Base-by-base conservation (phyloP, 2,113 vertebrate species). In the Eonycteris spelaea region DNA sequence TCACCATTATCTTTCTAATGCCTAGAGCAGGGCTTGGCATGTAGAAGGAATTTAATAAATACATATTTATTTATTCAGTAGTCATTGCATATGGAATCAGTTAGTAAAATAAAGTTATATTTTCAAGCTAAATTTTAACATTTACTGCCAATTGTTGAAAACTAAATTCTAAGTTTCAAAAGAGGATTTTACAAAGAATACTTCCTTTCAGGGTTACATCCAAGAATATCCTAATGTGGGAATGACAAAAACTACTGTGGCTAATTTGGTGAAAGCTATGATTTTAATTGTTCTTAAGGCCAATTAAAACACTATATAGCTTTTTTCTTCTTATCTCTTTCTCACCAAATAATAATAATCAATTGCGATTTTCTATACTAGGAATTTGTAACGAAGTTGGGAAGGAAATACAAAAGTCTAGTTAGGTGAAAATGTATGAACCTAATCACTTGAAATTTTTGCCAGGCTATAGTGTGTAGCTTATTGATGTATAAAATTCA, bases 71-170 rank as follows among this genome's bases (percentile, higher is more conserved):
- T 95, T 87, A 61, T 43, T 93, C 28, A 48, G 78, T 65, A 51
- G 21, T 83, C 45, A 71, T 67, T 78, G 53, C 13, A 40, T 84
- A 83, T 28, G 45, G 35, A 91, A 28, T 73, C 63, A 61, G 15
- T 92, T 89, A 38, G 18, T 45, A 91, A 12, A 65, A 2, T 86
- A 48, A 14, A 83, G 30, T 5, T 55, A 26, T 67, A 95, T 86
- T 90, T 96, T 93, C 75, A 94, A 80, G 73, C 73, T 94, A 93
- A 65, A 82, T 77, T 57, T 93, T 86, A 86, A 80, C 26, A 92
- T 61, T 59, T 91, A 78, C 26, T 82, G 35, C 40, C 22, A 83
- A 48, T 78, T 93, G 53, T 78, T 84, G 74, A 55, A 68, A 67
- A 86, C 63, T 59, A 86, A 86, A 87, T 82, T 93, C 24, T 61